These are phyloP conservation scores for Drosophila setifemur DNA, from an alignment of 1,140 invertebrate species.

Conservation along the genomic window DNA sequence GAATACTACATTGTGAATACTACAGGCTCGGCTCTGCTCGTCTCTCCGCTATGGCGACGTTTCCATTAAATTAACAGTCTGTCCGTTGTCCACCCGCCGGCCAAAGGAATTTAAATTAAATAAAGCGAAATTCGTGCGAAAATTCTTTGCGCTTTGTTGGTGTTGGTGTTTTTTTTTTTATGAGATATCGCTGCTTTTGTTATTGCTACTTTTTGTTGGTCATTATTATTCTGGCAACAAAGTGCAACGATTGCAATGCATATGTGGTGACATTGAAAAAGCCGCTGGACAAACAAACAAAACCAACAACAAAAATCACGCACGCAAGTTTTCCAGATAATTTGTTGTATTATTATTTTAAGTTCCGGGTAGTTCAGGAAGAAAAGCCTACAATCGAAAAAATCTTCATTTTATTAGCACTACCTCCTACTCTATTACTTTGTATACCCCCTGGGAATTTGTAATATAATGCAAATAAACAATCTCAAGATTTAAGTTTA, in stretches of 20 bases:
- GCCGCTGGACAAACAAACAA: not conserved
- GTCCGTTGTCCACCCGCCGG: constrained; percentile 5
- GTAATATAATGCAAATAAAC: too few relatives aligned
- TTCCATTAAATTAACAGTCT: constrained; percentile 36
- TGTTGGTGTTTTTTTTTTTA: not conserved
- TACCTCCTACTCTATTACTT: too few relatives aligned
- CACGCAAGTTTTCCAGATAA: not conserved
- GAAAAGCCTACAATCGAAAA: too few relatives aligned
- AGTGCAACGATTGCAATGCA: constrained; percentile 35
- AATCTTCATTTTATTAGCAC: too few relatives aligned
- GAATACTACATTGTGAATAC: too few relatives aligned
- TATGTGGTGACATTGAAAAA: constrained; percentile 42
- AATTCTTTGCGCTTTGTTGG: constrained; percentile 34
- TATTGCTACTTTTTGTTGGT: not conserved
- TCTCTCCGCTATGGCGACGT: too few relatives aligned
- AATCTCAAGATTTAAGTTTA: too few relatives aligned
- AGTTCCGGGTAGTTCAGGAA: too few relatives aligned
- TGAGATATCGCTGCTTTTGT: not conserved
- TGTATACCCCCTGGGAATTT: too few relatives aligned
- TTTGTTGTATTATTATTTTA: not conserved
- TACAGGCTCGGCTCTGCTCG: too few relatives aligned
- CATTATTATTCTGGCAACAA: constrained; percentile 29
- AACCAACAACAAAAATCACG: not conserved
- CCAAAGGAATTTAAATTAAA: constrained; percentile 69
- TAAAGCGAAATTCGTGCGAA: constrained; percentile 60